Evolutionary conservation across 2,888 invertebrate species (phyloP), one percentile per base, ranked within the genome.

Genomic region (Limulus polyphemus): DNA sequence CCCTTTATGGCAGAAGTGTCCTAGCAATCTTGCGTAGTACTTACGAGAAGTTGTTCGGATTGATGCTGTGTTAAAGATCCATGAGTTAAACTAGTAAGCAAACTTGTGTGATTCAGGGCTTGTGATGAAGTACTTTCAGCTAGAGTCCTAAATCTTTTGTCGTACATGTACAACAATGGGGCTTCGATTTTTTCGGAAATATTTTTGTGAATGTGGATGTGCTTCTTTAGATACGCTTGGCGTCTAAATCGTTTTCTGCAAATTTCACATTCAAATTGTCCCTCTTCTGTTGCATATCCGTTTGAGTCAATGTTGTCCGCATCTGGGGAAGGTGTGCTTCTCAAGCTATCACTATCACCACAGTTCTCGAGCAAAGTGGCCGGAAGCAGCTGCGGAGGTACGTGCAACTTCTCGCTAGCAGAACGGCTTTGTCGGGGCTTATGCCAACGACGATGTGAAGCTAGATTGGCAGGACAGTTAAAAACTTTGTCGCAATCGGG

Each of bases 401-500:
- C 52, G 56, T 13, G 16, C 46, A 46, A 11, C 16, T n/a, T 13
- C 10, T 48, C 47, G 10, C 58, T 16, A 32, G 32, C 32, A 32
- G 32, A 32, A 32, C 32, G 32, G 32, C 32, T 32, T 32, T 32
- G 32, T 61, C 47, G 16, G 11, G 94, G 93, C 72, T 94, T 93
- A 77, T 99, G 99, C 99, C 99, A 99, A 56, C 99, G 83, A 2
- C 95, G 84, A 75, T 99, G 99, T 0, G 95, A 95, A 0, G 98
- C 98, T 68, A 99, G 79, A 77, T 99, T 99, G 5, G 99, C 99
- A 0, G 98, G 98, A 76, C 98, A 98, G 77, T 95, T 95, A 81
- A 99, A 99, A 1, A 88, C 86, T 81, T 97, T 97, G 79, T 94
- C 94, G 76, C 98, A 98, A 77, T 99, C 98, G 0, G 97, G 94